Base-by-base conservation (phyloP, 2,888 invertebrate species). In the Epiblema foenella region DNA sequence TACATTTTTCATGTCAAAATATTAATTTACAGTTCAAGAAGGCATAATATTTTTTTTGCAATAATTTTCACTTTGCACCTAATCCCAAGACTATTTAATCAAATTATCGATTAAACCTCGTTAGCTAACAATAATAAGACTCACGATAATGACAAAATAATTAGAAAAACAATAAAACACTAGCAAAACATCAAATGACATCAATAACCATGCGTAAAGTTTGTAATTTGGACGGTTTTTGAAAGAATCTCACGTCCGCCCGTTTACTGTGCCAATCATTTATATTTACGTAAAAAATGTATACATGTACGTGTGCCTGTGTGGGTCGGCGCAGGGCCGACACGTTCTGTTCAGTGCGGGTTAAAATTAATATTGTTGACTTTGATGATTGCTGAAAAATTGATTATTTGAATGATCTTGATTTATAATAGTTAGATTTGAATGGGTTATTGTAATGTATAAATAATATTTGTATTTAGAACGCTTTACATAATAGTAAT, bases 281-380 rank as follows among this genome's bases (percentile, higher is more conserved):
- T 86, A 78, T 79, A 87, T 89, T 87, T 88, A 86, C 85, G 86
- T 87, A 86, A 87, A 87, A 87, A 89, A 76, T 79, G 77, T 85
- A 79, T 83, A 81, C 83, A 83, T 81, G 82, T 80, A 79, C 78
- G 74, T 71, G 37, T 68, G 63, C 39, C 37, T 80, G 73, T 72
- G 73, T 76, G 83, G 80, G 79, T 78, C 78, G 66, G 78, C 77
- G 74, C 74, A 86, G 87, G 87, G 88, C 74, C 77, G 80, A 3
- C 85, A 46, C 64, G 46, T 11, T 29, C 51, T 18, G 7, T 37
- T 39, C 39, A 18, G 17, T 24, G 29, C 46, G 51, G 33, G 18
- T 37, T 52, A n/a, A 63, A 49, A 52, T 63, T 62, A 17, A 33
- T 18, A 52, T 63, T 33, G 33, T 64, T 64, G 49, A 37, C 20